Evolutionary conservation across 1,140 invertebrate genomes (phyloP).

Genomic region (Ceratina japonica): DNA sequence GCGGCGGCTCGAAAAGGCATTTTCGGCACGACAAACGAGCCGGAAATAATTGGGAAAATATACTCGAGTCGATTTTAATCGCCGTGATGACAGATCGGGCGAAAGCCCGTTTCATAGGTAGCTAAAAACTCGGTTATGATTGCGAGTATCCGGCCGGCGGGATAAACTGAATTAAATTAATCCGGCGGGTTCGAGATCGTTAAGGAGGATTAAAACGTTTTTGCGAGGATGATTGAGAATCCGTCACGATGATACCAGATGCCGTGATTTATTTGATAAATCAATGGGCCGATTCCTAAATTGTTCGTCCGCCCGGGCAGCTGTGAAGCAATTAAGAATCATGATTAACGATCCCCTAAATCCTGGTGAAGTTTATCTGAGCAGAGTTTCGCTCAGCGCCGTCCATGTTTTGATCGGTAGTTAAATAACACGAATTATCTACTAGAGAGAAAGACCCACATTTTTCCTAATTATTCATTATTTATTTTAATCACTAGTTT

Average conservation of each 20-base stretch:
- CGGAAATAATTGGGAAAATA: not conserved
- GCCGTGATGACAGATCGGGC: not conserved
- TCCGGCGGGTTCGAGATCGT: constrained; percentile 49
- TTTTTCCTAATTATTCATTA: too few relatives aligned
- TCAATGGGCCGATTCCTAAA: constrained; percentile 61
- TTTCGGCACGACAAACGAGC: not conserved
- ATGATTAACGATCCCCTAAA: constrained; percentile 65
- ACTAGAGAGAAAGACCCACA: too few relatives aligned
- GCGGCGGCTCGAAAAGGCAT: not conserved
- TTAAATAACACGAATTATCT: too few relatives aligned
- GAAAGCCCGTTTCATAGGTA: constrained; percentile 2
- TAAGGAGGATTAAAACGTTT: constrained; percentile 58
- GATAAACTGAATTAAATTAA: constrained; percentile 30
- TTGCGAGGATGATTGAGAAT: constrained; percentile 40
- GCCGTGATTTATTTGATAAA: constrained; percentile 66
- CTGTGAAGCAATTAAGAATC: constrained; percentile 65
- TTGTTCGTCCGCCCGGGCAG: constrained; percentile 58
- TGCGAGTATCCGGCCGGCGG: not conserved
- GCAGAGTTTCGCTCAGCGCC: constrained; percentile 37
- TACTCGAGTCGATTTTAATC: constrained; percentile 11
- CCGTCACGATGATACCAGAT: constrained; percentile 46
- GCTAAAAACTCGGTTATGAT: constrained; percentile 16
- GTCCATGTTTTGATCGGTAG: constrained; percentile 17
- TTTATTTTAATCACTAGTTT: too few relatives aligned
- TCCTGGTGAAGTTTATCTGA: constrained; percentile 50